These are phyloP conservation scores for Ophraella communa DNA, from an alignment of 2,888 invertebrate genomes.

Conservation along the genomic window DNA sequence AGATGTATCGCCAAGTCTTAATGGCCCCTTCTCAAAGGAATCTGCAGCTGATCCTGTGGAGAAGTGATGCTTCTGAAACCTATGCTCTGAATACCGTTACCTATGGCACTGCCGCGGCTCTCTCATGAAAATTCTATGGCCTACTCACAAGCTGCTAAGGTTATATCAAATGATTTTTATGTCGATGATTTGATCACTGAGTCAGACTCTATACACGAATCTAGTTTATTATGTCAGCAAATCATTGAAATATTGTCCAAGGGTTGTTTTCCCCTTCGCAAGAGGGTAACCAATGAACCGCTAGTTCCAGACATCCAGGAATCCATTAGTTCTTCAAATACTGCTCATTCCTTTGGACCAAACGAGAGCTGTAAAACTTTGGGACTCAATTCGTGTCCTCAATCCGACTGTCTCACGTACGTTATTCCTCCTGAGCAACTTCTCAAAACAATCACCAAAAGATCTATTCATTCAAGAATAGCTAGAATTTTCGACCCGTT, in stretches of 20 bases:
- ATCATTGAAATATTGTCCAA: background rate
- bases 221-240: background rate
- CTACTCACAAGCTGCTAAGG: background rate
- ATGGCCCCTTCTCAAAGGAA: too few species aligned
- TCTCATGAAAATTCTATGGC: background rate
- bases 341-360: background rate
- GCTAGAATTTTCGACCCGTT: too few species aligned
- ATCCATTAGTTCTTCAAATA: background rate
- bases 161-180: constrained; percentile 21
- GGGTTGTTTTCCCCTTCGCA: background rate
- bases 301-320: background rate
- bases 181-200: background rate
- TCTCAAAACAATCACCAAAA: background rate
- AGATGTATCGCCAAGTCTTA: too few species aligned
- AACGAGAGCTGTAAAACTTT: too few species aligned
- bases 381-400: too few species aligned
- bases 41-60: too few species aligned
- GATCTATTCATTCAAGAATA: too few species aligned
- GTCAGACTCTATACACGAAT: background rate
- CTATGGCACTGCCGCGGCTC: too few species aligned
- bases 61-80: too few species aligned
- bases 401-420: background rate
- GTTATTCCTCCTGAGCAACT: background rate
- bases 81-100: too few species aligned
- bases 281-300: background rate